Evolutionary conservation across 1,140 invertebrate species (phyloP).

Genomic region (Berghia stephanieae): DNA sequence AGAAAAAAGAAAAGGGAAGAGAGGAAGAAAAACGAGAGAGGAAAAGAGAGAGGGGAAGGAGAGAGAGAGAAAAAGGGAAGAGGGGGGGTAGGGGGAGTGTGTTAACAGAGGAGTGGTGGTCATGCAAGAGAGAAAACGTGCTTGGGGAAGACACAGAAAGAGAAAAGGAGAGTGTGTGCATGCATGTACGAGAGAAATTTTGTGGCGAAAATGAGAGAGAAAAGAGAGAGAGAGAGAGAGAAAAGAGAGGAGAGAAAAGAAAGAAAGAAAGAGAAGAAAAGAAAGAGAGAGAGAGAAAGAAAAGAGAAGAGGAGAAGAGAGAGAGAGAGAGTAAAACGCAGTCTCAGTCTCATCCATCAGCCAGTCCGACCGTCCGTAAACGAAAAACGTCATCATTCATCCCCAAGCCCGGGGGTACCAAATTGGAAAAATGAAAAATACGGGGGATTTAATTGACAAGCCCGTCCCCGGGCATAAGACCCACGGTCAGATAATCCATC

Average conservation of each 20-base stretch:
- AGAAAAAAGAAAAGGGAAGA: too few relatives aligned
- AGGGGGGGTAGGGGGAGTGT: not conserved
- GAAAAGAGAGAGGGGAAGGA: not conserved
- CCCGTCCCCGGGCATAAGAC: too few relatives aligned
- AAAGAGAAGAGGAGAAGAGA: not conserved
- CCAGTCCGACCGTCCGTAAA: too few relatives aligned
- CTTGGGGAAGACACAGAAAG: too few relatives aligned
- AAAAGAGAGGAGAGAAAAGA: not conserved
- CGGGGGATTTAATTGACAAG: too few relatives aligned
- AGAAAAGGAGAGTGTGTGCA: not conserved
- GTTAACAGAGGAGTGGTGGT: not conserved
- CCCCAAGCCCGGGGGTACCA: too few relatives aligned
- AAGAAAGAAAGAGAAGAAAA: not conserved
- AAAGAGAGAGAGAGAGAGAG: not conserved
- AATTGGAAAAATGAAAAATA: too few relatives aligned
- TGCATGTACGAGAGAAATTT: not conserved
- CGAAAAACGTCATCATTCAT: too few relatives aligned
- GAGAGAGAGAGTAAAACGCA: too few relatives aligned
- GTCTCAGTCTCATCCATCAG: too few relatives aligned
- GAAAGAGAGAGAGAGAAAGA: not conserved
- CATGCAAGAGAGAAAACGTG: not conserved
- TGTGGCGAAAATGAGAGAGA: not conserved
- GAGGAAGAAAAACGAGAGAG: not conserved
- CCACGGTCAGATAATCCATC: too few relatives aligned
- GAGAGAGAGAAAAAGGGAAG: not conserved